Evolutionary conservation across 2,888 invertebrate genomes (phyloP).

Genomic region (Chironomus tentans): DNA sequence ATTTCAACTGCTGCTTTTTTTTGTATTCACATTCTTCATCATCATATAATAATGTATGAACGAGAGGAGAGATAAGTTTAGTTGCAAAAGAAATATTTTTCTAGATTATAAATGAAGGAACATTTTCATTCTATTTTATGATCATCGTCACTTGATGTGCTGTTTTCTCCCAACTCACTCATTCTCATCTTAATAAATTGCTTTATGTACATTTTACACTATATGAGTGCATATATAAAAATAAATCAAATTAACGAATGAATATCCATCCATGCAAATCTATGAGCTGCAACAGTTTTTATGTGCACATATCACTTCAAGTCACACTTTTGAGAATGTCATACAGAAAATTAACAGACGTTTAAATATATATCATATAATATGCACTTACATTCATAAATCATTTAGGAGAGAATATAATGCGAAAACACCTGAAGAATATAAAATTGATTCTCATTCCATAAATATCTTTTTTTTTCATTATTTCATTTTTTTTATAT

Average conservation of each 20-base stretch:
- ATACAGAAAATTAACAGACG: not conserved
- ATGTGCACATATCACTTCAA: not conserved
- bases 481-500: not conserved
- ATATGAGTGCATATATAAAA: not conserved
- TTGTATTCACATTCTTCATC: not conserved
- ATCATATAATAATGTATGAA: not conserved
- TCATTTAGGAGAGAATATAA: not conserved
- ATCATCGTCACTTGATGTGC: too few relatives aligned
- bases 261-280: not conserved
- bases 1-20: not conserved
- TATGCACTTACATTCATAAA: not conserved
- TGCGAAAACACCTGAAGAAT: conserved; percentile 22
- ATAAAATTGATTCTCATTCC: conserved; percentile 23
- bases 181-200: not conserved
- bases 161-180: too few relatives aligned
- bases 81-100: too few relatives aligned
- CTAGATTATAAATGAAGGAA: too few relatives aligned
- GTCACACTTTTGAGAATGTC: not conserved
- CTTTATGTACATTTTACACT: not conserved
- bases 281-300: not conserved
- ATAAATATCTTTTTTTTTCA: conserved; percentile 8
- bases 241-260: not conserved
- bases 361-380: not conserved
- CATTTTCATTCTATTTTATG: too few relatives aligned
- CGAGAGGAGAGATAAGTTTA: not conserved